A percentile compares a stretch with the other conserved stretches of the same genome.
phyloP scores from a whole-genome alignment of 2,113 vertebrate species.

The Rousettus leschenaultii region DNA sequence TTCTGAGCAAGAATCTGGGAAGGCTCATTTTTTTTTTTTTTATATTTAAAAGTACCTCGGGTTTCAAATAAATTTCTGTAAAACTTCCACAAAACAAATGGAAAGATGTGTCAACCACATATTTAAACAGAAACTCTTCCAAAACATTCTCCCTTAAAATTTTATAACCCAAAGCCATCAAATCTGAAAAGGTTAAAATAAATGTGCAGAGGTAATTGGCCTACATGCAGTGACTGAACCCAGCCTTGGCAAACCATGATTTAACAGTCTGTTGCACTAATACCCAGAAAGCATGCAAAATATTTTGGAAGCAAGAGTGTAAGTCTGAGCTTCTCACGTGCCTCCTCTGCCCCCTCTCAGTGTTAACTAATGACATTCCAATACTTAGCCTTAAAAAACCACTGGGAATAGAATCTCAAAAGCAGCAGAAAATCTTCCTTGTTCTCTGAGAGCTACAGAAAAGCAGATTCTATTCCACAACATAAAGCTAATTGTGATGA shows the following conservation, averaged over 20 bases:
- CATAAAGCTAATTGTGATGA: not conserved
- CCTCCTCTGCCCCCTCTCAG: not conserved
- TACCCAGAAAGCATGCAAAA: not conserved
- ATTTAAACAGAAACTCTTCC: not conserved
- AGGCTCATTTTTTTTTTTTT: not conserved
- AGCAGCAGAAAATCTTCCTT: not conserved
- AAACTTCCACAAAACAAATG: not conserved
- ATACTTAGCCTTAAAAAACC: not conserved
- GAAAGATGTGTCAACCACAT: not conserved
- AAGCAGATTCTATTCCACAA: not conserved
- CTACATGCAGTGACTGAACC: not conserved
- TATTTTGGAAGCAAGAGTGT: not conserved
- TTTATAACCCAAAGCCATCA: not conserved
- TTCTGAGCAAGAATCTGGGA: not conserved
- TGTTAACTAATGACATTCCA: not conserved
- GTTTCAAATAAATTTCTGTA: slow-evolving; percentile 3
- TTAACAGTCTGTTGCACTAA: not conserved
- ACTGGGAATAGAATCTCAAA: not conserved
- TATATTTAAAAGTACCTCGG: not conserved
- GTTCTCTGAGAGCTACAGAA: not conserved
- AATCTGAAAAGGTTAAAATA: not conserved
- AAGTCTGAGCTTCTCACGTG: not conserved
- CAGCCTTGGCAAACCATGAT: not conserved
- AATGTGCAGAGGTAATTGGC: not conserved
- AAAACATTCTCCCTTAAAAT: not conserved